phyloP scores from a whole-genome alignment of 2,888 invertebrate genomes.

The Hermaeophaga mercurialis region DNA sequence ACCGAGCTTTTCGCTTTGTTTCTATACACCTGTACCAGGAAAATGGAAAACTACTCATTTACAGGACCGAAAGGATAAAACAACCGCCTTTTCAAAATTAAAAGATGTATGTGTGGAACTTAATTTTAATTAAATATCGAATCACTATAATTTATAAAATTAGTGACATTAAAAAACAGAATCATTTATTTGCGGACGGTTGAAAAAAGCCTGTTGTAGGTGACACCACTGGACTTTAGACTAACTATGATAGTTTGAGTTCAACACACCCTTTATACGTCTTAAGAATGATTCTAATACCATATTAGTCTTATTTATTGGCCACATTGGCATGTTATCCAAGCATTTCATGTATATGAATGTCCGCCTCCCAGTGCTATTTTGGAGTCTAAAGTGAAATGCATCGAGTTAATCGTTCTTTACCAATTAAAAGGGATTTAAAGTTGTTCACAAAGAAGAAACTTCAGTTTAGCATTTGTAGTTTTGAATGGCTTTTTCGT shows the following conservation, averaged over 20 bases:
- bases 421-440: constrained; percentile 14
- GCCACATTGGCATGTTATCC: constrained; percentile 38
- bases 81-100: too few relatives aligned
- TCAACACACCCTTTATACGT: constrained; percentile 41
- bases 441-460: neutral
- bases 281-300: constrained; percentile 37
- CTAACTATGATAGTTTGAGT: constrained; percentile 27
- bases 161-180: too few relatives aligned
- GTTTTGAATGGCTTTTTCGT: too few relatives aligned
- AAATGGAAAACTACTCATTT: neutral
- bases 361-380: constrained; percentile 37
- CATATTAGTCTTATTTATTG: constrained; percentile 41
- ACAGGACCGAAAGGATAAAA: too few relatives aligned
- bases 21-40: constrained; percentile 1
- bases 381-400: constrained; percentile 31
- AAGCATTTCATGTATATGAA: constrained; percentile 35
- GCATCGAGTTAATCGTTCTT: constrained; percentile 13
- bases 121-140: too few relatives aligned
- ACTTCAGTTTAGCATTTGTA: neutral
- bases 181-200: too few relatives aligned
- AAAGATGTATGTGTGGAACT: too few relatives aligned
- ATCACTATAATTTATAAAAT: too few relatives aligned
- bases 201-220: neutral
- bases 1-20: constrained; percentile 1
- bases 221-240: constrained; percentile 5